These are phyloP conservation scores for Jaculus jaculus DNA, from an alignment of 2,113 vertebrate genomes.

Conservation along the genomic window DNA sequence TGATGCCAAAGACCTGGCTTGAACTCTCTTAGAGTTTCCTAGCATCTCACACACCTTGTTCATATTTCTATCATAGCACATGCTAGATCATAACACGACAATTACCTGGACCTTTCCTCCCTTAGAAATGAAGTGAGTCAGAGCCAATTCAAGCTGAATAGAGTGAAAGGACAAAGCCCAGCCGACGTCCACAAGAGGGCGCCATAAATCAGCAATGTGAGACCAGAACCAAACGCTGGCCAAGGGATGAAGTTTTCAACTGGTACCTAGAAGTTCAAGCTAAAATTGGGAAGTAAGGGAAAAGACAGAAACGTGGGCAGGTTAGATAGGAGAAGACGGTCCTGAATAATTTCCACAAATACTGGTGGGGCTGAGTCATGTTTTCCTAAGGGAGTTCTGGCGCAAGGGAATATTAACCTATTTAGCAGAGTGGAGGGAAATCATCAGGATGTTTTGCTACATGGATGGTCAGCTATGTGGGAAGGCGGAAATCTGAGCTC, in stretches of 20 bases:
- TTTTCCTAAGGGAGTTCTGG: neutral
- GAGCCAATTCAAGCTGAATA: neutral
- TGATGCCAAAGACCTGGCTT: neutral
- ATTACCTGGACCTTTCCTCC: neutral
- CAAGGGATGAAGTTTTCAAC: neutral
- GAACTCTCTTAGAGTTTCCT: neutral
- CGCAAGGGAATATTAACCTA: neutral
- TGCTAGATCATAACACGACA: neutral
- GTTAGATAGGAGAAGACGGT: neutral
- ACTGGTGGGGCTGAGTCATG: neutral
- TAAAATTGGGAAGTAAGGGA: neutral
- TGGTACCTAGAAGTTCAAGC: neutral
- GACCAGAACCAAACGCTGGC: neutral
- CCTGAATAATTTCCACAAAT: neutral
- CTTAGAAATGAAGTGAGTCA: neutral
- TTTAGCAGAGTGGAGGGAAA: neutral
- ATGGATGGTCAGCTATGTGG: neutral
- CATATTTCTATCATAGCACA: neutral
- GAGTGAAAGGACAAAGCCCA: neutral
- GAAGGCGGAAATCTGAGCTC: neutral
- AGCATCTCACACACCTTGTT: neutral
- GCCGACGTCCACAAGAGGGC: conserved; percentile 66
- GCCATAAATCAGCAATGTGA: conserved; percentile 62
- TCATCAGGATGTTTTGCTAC: neutral
- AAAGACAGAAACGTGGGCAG: neutral